These are phyloP conservation scores for Dipodomys merriami DNA, from an alignment of 2,113 vertebrate genomes.

Conservation along the genomic window DNA sequence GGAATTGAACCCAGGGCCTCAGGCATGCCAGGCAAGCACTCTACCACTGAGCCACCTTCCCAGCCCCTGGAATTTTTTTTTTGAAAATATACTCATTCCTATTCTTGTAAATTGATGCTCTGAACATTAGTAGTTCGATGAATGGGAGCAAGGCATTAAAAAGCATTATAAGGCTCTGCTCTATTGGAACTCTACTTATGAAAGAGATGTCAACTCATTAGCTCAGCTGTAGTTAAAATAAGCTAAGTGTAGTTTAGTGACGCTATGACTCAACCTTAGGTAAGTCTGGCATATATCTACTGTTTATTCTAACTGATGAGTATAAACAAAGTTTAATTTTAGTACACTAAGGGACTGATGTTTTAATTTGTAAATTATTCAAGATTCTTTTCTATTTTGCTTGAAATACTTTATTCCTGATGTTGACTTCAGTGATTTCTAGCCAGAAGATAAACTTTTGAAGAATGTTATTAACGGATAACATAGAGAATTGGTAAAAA, in stretches of 20 bases:
- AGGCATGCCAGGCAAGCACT: no score
- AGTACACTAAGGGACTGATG: constrained; percentile 9
- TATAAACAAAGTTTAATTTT: constrained; percentile 7
- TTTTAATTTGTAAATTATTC: constrained; percentile 49
- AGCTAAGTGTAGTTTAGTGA: neutral
- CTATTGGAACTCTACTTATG: neutral
- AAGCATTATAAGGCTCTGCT: neutral
- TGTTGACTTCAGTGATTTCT: constrained; percentile 40
- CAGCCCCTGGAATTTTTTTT: neutral
- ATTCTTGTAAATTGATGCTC: neutral
- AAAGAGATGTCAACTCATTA: neutral
- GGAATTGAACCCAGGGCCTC: no score
- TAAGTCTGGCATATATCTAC: neutral
- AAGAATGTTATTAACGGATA: constrained; percentile 37
- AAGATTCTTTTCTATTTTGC: neutral
- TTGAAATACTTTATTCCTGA: constrained; percentile 9
- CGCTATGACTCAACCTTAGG: neutral
- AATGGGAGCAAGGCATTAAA: neutral
- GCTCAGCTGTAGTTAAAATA: neutral
- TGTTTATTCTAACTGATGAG: neutral
- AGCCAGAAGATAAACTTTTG: constrained; percentile 50
- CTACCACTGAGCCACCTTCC: no score
- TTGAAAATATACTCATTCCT: constrained; percentile 4
- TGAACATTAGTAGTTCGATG: constrained; percentile 32
- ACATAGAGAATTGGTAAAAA: constrained; percentile 45